phyloP scores from a whole-genome alignment of 2,888 invertebrate species.

The Flexamia atlantica region DNA sequence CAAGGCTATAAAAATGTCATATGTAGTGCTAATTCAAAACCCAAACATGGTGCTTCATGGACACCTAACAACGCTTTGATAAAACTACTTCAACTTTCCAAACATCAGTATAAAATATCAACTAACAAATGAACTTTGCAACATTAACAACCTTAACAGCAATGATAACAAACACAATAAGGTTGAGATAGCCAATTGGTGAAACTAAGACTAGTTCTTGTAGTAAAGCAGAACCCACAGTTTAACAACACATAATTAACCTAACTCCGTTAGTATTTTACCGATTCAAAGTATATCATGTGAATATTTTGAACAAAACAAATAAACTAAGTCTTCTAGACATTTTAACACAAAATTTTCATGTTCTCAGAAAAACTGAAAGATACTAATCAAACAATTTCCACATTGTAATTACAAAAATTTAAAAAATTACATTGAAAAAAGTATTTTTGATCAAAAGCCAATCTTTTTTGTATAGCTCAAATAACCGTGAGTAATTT shows the following conservation, averaged over 20 bases:
- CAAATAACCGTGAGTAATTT: no score
- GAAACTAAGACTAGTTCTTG: not conserved
- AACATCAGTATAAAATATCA: not conserved
- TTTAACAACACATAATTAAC: not conserved
- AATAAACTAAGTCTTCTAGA: no score
- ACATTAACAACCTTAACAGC: constrained; percentile 16
- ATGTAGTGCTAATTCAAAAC: not conserved
- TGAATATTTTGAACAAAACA: no score
- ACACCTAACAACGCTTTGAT: constrained; percentile 4
- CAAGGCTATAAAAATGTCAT: not conserved
- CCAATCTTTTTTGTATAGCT: no score
- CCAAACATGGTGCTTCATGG: not conserved
- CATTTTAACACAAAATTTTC: no score
- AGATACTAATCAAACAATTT: no score
- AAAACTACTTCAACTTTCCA: not conserved
- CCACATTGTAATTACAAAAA: no score
- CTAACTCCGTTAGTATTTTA: no score
- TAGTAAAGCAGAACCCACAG: not conserved
- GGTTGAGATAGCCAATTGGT: not conserved
- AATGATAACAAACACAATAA: not conserved
- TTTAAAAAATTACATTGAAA: no score
- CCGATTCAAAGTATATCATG: no score
- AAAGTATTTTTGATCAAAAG: no score
- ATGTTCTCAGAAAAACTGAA: no score
- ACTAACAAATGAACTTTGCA: not conserved